Conservation (phyloP, 2,888 invertebrate genomes). For the Cordilura impudica region DNA sequence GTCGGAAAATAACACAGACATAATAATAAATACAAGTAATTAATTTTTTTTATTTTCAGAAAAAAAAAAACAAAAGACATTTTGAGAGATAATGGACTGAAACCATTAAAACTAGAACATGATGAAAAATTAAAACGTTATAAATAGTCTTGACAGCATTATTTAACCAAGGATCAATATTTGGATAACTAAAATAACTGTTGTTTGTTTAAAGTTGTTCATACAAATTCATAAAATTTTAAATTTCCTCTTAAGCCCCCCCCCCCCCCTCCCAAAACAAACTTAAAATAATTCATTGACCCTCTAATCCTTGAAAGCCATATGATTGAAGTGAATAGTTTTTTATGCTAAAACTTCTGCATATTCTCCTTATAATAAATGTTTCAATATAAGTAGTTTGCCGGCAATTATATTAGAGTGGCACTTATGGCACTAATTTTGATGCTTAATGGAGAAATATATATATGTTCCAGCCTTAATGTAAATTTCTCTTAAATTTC, state of each 20-base stretch:
- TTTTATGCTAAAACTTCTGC: background rate
- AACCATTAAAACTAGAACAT: slow-evolving; percentile 43
- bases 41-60: slow-evolving; percentile 17
- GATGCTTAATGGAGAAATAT: no score
- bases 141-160: background rate
- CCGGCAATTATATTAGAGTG: background rate
- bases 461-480: no score
- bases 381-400: background rate
- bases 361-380: background rate
- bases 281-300: background rate
- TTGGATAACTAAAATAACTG: background rate
- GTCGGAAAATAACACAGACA: slow-evolving; percentile 35
- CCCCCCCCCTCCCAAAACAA: no score
- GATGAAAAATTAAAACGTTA: slow-evolving; percentile 9
- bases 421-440: no score
- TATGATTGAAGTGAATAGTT: background rate
- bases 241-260: no score
- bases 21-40: slow-evolving; percentile 48
- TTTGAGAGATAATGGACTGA: slow-evolving; percentile 21
- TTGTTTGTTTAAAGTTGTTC: background rate
- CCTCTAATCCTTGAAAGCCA: background rate
- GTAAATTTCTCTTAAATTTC: no score
- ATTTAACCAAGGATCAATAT: background rate
- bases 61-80: background rate
- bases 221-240: no score